Conservation (phyloP, 2,797 vertebrate genomes). For the Acanthopagrus latus region DNA sequence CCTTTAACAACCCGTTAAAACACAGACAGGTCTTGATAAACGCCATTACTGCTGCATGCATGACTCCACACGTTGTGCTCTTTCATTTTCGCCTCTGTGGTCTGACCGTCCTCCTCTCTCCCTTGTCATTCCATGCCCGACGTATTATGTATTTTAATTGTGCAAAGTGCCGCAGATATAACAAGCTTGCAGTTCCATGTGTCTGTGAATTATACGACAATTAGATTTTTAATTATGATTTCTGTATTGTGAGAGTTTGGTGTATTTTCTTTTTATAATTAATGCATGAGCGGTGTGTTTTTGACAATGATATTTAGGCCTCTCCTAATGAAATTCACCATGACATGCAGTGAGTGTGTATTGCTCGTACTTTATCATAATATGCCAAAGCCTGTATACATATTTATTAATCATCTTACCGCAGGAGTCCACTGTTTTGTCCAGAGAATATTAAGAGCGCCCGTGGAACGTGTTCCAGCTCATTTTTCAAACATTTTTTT, state of each 20-base stretch:
- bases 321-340: conserved; percentile 65
- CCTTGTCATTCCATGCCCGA: conserved; percentile 74
- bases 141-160: conserved; percentile 71
- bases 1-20: conserved; percentile 87
- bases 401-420: conserved; percentile 64
- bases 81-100: conserved; percentile 80
- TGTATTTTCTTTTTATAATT: conserved; percentile 66
- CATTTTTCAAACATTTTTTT: conserved; percentile 39
- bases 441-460: conserved; percentile 59
- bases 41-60: conserved; percentile 82
- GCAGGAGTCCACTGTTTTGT: conserved; percentile 54
- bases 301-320: conserved; percentile 69
- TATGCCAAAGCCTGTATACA: conserved; percentile 43
- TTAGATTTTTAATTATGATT: conserved; percentile 81
- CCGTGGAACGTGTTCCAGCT: conserved; percentile 40
- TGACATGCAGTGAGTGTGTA: conserved; percentile 46
- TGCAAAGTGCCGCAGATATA: conserved; percentile 59
- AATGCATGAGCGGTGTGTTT: conserved; percentile 77
- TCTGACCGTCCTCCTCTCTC: conserved; percentile 57
- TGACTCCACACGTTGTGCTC: conserved; percentile 77
- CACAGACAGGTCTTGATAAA: conserved; percentile 68
- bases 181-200: conserved; percentile 60
- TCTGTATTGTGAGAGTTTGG: conserved; percentile 64
- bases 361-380: conserved; percentile 61
- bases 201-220: conserved; percentile 70